Base-by-base conservation (phyloP, 2,888 invertebrate genomes). In the Drosophila atroscutellata region DNA sequence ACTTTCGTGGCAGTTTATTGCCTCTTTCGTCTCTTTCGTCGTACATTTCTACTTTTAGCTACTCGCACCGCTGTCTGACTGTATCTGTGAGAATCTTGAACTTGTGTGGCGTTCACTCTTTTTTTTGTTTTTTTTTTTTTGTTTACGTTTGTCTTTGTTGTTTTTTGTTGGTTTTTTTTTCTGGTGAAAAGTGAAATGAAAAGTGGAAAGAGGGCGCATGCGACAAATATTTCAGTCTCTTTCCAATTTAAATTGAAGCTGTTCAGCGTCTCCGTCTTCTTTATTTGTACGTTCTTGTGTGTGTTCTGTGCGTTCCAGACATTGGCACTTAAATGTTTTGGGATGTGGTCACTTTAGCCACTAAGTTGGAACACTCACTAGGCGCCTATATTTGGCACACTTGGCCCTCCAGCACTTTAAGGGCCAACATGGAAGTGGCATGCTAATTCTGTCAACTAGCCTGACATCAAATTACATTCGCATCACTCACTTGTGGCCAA, bases 21-120 rank as follows among this genome's bases (percentile, higher is more conserved):
- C 90, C 57, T 75, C 45, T 45, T 45, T 45, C 75, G 86, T 75
- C 82, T 80, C 68, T 55, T 55, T 55, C 26, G 70, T 75, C 26
- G 73, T 72, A 69, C 55, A 57, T 79, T 80, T 84, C 79, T 84
- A 84, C 81, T 86, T 83, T 83, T 83, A 83, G 83, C 83, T 73
- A 59, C 47, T 30, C 56, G 57, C 63, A 45, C 56, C 28, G 54
- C 30, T 63, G n/a, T 74, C 55, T 71, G 59, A 56, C 50, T 66
- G 69, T 70, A 75, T 89, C 66, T 82, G 82, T 79, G 83, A 90
- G 89, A 90, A 86, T 90, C 90, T 91, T 91, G 90, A 91, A 91
- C 91, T 91, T 91, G 91, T 83, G 77, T 80, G 42, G 50, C 80
- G 73, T 82, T 81, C 75, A 89, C 80, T 89, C 86, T 89, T 87